Evolutionary conservation across 1,140 invertebrate species (phyloP).

Genomic region (Drosophila willistoni): DNA sequence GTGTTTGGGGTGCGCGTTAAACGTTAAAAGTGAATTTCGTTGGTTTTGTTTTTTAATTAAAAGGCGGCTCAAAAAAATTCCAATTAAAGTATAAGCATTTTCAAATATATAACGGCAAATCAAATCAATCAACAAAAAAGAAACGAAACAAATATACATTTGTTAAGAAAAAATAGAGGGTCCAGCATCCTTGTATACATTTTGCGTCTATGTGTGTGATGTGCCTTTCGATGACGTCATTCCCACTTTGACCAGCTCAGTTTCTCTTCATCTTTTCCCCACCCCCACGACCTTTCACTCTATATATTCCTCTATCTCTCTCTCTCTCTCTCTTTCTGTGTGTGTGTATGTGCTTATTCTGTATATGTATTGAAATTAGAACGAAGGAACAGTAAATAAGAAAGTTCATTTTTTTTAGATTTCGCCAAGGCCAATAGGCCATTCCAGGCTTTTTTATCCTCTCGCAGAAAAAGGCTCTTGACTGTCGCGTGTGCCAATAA

Average conservation of each 20-base stretch:
- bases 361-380: slow-evolving; percentile 41
- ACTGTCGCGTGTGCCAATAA: slow-evolving; percentile 6
- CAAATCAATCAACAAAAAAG: neutral
- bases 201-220: neutral
- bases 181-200: slow-evolving; percentile 46
- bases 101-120: neutral
- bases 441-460: neutral
- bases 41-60: no score
- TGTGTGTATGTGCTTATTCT: slow-evolving; percentile 16
- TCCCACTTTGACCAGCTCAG: slow-evolving; percentile 38
- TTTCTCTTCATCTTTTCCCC: neutral
- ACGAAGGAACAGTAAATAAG: slow-evolving; percentile 21
- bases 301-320: no score
- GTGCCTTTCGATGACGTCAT: slow-evolving; percentile 43
- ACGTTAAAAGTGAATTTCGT: no score
- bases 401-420: slow-evolving; percentile 11
- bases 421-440: neutral
- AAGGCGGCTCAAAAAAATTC: no score
- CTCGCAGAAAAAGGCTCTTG: neutral
- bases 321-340: slow-evolving; percentile 5
- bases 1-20: no score
- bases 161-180: slow-evolving; percentile 7
- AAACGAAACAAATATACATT: neutral
- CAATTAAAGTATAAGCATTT: neutral
- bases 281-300: neutral